Evolutionary conservation across 1,140 invertebrate genomes (phyloP).

Genomic region (Cylas formicarius): DNA sequence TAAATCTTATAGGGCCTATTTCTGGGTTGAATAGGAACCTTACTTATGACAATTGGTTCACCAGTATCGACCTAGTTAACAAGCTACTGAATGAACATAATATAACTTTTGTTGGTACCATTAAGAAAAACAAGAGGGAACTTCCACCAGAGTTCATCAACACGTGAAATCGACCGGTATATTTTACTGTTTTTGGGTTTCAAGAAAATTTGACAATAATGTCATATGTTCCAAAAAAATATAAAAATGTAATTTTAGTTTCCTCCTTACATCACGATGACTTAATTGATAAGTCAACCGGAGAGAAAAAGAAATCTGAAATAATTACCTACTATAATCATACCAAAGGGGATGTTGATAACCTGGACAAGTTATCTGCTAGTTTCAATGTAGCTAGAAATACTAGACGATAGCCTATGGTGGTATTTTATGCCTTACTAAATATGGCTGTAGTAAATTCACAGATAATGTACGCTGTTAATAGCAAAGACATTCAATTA

Average conservation of each 20-base stretch:
- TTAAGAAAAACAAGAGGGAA: slow-evolving; percentile 38
- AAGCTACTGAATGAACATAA: slow-evolving; percentile 12
- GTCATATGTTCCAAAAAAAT: slow-evolving; percentile 31
- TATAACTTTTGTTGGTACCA: slow-evolving; percentile 17
- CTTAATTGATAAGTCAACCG: slow-evolving; percentile 24
- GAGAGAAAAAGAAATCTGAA: slow-evolving; percentile 32
- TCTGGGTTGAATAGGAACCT: slow-evolving; percentile 11
- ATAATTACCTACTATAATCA: slow-evolving; percentile 35
- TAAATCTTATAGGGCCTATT: slow-evolving; percentile 12
- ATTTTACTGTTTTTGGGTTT: slow-evolving; percentile 25
- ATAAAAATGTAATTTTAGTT: slow-evolving; percentile 26
- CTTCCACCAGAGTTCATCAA: slow-evolving; percentile 33
- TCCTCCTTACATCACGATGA: slow-evolving; percentile 30
- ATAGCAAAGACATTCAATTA: too few relatives aligned
- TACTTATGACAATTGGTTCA: slow-evolving; percentile 23
- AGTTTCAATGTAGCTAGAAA: slow-evolving; percentile 36
- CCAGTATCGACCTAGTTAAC: slow-evolving; percentile 11
- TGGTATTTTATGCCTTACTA: slow-evolving; percentile 15
- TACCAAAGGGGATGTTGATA: slow-evolving; percentile 43
- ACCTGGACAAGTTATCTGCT: slow-evolving; percentile 37
- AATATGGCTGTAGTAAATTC: slow-evolving; percentile 9
- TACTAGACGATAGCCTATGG: slow-evolving; percentile 15
- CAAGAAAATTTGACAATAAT: slow-evolving; percentile 22
- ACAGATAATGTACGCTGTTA: too few relatives aligned
- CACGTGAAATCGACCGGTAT: slow-evolving; percentile 11